Base-by-base conservation (phyloP, 2,113 vertebrate genomes). In the human (Homo sapiens) region DNA sequence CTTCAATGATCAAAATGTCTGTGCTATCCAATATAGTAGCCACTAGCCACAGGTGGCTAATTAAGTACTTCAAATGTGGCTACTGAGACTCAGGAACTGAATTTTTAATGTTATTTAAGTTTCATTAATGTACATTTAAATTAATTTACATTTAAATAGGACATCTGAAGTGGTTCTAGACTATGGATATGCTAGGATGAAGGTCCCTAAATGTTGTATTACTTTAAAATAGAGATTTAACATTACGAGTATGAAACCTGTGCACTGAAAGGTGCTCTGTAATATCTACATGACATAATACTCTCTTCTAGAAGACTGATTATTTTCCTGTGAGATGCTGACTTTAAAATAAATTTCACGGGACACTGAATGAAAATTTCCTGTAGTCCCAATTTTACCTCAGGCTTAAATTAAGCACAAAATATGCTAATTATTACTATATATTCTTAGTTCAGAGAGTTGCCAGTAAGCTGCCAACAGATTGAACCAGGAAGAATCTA, bases 301-400 rank as follows among this genome's bases (percentile, higher is more conserved):
- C 8, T 8, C 6, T 92, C 61, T 64, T 90, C 68, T 72, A 25
- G 70, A 91, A 87, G 68, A 52, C 38, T 48, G 59, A 45, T 43
- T 61, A 27, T 68, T 68, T 93, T 92, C 72, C 88, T 43, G 7
- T 73, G 23, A 75, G 78, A 50, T 35, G 45, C 32, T 79, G 72
- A 95, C 45, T 89, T 91, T 59, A 89, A 97, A 92, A 70, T 55
- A 82, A 70, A 75, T 68, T 66, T 89, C 90, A 95, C 0, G 40
- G 48, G 25, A 68, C 40, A 38, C 0, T 85, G 50, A 94, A 79
- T 32, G 48, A 6, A 23, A 85, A 11, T 52, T 78, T 76, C 68
- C 50, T 76, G 30, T 18, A 76, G 82, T 45, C 48, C 48, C n/a
- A 91, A 93, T 61, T 64, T 14, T 22, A 92, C 11, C 27, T 22